A percentile compares a stretch with the other conserved stretches of the same genome.
Conservation (phyloP, 1,140 invertebrate genomes). For the Sycophaga agraensis region DNA sequence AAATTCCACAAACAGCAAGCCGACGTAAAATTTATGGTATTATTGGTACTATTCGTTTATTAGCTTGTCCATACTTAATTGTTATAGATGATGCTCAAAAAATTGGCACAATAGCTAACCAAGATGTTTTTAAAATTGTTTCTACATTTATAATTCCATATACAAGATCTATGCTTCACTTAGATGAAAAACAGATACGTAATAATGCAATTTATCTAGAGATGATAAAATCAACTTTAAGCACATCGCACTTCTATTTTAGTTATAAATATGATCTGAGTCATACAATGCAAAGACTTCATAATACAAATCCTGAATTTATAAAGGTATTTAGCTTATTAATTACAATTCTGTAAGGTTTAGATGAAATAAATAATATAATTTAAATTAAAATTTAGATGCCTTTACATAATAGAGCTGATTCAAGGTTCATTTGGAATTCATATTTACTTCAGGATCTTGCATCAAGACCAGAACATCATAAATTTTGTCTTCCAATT, state of each 20-base stretch:
- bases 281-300: slow-evolving; percentile 85
- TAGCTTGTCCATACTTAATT: slow-evolving; percentile 87
- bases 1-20: slow-evolving; percentile 65
- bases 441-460: slow-evolving; percentile 72
- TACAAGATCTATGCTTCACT: slow-evolving; percentile 77
- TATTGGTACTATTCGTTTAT: slow-evolving; percentile 80
- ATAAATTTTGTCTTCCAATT: slow-evolving; percentile 82
- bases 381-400: slow-evolving; percentile 52
- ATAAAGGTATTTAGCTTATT: slow-evolving; percentile 58
- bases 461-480: slow-evolving; percentile 67
- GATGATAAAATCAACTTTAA: slow-evolving; percentile 79
- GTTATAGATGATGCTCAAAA: slow-evolving; percentile 84
- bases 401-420: slow-evolving; percentile 75
- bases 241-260: slow-evolving; percentile 85
- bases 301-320: slow-evolving; percentile 86
- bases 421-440: slow-evolving; percentile 93
- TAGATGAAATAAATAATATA: neutral
- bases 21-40: slow-evolving; percentile 84
- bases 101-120: slow-evolving; percentile 82
- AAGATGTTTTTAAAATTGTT: slow-evolving; percentile 83
- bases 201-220: slow-evolving; percentile 78
- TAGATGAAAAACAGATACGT: slow-evolving; percentile 77
- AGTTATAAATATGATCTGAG: slow-evolving; percentile 93
- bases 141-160: slow-evolving; percentile 87
- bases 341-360: neutral